A percentile compares a stretch with the other conserved stretches of the same genome.
Conservation (phyloP, 2,113 vertebrate genomes). For the Clarias macrocephalus region DNA sequence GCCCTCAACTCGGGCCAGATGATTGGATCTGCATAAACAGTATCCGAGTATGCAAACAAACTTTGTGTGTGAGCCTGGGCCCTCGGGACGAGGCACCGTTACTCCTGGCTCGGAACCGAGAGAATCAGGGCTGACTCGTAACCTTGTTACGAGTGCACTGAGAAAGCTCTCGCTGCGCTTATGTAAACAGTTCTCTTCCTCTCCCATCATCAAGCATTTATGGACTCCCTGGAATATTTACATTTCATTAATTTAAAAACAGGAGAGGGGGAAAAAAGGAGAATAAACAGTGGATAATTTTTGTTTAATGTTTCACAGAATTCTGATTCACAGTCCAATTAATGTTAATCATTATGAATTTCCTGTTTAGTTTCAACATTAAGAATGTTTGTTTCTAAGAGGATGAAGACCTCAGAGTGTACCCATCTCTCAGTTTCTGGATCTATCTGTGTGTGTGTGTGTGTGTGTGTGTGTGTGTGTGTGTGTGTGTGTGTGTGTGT, state of each 20-base stretch:
- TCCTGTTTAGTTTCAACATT: constrained; percentile 84
- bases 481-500: neutral
- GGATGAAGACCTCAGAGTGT: constrained; percentile 48
- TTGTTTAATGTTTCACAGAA: constrained; percentile 91
- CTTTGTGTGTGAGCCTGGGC: constrained; percentile 77
- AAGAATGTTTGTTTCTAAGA: constrained; percentile 72
- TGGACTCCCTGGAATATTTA: constrained; percentile 88
- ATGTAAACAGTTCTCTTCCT: constrained; percentile 90
- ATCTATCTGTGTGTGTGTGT: constrained; percentile 41
- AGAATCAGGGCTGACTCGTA: constrained; percentile 78
- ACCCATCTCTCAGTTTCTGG: constrained; percentile 52
- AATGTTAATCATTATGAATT: constrained; percentile 86
- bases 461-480: neutral
- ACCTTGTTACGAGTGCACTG: constrained; percentile 72
- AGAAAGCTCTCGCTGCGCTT: constrained; percentile 74
- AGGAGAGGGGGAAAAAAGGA: constrained; percentile 59
- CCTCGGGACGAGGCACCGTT: constrained; percentile 84
- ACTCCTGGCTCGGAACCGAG: constrained; percentile 85
- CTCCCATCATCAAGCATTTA: constrained; percentile 79
- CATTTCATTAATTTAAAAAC: constrained; percentile 92
- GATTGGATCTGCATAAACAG: constrained; percentile 94
- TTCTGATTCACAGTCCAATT: constrained; percentile 83
- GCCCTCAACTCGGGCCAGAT: constrained; percentile 75
- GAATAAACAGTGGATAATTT: constrained; percentile 88
- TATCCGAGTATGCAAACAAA: constrained; percentile 93